phyloP scores from a whole-genome alignment of 2,113 vertebrate genomes.

The Pteropus alecto region DNA sequence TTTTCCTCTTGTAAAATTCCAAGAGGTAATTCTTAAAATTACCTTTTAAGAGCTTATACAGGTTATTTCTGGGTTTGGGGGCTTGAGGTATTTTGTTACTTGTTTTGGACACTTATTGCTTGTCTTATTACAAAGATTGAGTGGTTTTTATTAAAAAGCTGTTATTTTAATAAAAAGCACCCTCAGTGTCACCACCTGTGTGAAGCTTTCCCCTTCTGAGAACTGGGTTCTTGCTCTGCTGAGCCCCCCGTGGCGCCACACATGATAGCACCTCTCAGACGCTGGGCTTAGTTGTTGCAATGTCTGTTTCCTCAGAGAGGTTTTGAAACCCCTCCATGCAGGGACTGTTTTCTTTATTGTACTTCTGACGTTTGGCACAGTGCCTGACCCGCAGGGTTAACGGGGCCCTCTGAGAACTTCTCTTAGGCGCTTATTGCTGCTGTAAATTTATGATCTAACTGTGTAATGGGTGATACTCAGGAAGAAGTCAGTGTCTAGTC shows the following conservation, averaged over 20 bases:
- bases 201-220: neutral
- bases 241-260: rapidly evolving
- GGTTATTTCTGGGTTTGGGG: neutral
- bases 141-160: neutral
- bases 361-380: neutral
- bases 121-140: neutral
- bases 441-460: neutral
- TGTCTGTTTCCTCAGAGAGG: neutral
- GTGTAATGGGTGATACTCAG: rapidly evolving
- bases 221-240: neutral
- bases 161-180: neutral
- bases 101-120: neutral
- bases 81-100: neutral
- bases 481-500: neutral
- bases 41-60: neutral
- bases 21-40: neutral
- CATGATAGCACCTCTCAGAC: rapidly evolving
- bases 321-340: neutral
- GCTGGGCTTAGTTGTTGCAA: neutral
- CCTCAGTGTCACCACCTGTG: neutral
- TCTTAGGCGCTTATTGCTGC: neutral
- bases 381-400: neutral
- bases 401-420: neutral
- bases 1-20: neutral
- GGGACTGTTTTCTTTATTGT: neutral